Conservation (phyloP, 2,888 invertebrate genomes). For the Cataglyphis albicans region DNA sequence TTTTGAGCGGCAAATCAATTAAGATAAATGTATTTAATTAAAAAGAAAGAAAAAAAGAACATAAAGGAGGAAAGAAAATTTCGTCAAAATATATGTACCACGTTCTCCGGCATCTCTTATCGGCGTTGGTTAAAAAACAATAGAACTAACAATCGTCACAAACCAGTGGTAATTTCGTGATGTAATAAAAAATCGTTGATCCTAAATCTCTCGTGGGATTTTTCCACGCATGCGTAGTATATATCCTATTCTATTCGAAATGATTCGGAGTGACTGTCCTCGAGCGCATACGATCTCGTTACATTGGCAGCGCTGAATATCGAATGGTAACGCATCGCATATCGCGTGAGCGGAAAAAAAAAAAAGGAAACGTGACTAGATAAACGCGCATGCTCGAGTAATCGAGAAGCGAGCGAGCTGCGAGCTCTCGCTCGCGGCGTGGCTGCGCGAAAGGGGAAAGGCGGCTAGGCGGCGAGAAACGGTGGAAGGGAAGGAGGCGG, state of each 20-base stretch:
- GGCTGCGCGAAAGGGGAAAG: not conserved
- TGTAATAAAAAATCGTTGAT: not conserved
- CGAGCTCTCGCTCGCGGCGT: not conserved
- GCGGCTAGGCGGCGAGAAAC: constrained; percentile 59
- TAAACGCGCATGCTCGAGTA: constrained; percentile 54
- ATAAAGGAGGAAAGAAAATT: not conserved
- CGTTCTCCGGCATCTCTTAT: constrained; percentile 79
- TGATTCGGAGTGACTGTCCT: no score
- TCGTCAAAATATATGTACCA: constrained; percentile 72
- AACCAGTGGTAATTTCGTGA: not conserved
- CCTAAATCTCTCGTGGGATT: not conserved
- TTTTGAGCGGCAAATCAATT: not conserved
- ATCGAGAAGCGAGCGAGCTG: constrained; percentile 51
- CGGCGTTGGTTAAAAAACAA: constrained; percentile 51
- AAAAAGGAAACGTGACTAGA: not conserved
- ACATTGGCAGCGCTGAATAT: no score
- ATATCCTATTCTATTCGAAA: no score
- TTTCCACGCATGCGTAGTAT: not conserved
- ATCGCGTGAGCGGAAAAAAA: not conserved
- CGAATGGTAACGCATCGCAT: not conserved
- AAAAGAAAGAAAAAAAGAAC: not conserved
- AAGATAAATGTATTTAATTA: not conserved
- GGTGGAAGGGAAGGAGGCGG: constrained; percentile 51
- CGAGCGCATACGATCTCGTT: no score
- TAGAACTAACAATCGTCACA: not conserved